Conservation (phyloP, 2,797 vertebrate species). For the Podarcis lilfordi region DNA sequence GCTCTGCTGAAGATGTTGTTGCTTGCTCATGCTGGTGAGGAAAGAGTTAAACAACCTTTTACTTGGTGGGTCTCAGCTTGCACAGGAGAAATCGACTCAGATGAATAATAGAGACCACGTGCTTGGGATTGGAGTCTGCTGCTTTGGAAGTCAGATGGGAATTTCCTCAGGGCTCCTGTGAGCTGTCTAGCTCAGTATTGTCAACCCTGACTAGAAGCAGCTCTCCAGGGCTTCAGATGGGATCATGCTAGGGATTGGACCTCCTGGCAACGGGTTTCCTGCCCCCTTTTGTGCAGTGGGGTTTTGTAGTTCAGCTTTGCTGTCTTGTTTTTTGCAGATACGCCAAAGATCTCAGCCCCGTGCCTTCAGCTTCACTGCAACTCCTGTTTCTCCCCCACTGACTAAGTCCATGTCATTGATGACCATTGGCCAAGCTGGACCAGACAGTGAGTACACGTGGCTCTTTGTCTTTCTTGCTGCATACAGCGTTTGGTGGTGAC, state of each 20-base stretch:
- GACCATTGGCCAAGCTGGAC: constrained; percentile 89
- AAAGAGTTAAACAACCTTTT: too few species aligned
- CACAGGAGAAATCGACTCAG: too few species aligned
- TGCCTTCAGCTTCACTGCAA: constrained; percentile 84
- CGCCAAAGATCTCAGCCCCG: constrained; percentile 80
- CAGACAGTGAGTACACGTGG: constrained; percentile 86
- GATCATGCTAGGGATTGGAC: neutral
- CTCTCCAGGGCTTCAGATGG: neutral
- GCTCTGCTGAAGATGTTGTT: too few species aligned
- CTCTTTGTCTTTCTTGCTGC: constrained; percentile 39
- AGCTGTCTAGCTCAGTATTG: too few species aligned
- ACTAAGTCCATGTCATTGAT: constrained; percentile 94
- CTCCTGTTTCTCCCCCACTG: constrained; percentile 82
- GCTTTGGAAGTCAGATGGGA: too few species aligned
- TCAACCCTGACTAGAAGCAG: neutral
- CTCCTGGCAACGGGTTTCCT: neutral
- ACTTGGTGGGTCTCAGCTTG: too few species aligned
- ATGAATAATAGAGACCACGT: too few species aligned
- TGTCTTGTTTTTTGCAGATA: constrained; percentile 77
- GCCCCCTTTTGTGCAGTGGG: neutral
- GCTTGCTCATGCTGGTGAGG: too few species aligned
- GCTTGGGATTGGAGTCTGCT: too few species aligned
- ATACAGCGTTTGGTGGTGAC: constrained; percentile 9
- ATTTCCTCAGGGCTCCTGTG: too few species aligned
- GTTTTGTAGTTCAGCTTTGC: constrained; percentile 13